Evolutionary conservation across 2,888 invertebrate genomes (phyloP), one percentile per base, ranked within the genome.

Genomic region (Aphodius sticticus): DNA sequence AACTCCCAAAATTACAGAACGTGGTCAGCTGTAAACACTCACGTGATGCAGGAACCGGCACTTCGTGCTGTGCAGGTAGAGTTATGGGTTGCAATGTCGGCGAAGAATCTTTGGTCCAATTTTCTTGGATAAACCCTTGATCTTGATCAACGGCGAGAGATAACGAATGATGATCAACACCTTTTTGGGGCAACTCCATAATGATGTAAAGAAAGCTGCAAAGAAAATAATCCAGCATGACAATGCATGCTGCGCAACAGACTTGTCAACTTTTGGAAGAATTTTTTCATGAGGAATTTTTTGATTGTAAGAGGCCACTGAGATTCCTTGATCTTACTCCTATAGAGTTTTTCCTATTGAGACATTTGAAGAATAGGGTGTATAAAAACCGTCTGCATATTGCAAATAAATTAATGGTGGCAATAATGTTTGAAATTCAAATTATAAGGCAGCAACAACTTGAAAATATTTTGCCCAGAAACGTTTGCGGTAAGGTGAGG

Each of bases 11-110:
- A n/a, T n/a, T n/a, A n/a, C n/a, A n/a, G 81, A 12, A 69, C 71
- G 6, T 83, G 82, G 81, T 53, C 76, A 26, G 74, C 79, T n/a
- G 82, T 80, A 76, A 84, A 83, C 77, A 80, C 77, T 36, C 81
- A 80, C 70, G 36, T 15, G 26, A 80, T 79, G 37, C 7, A 70
- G 69, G 72, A 82, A 75, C 35, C 80, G 0, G 69, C 77, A 15
- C 37, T 82, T 36, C 81, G 81, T 74, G 77, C 81, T 1, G 35
- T 72, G 35, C 81, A 82, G 78, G 37, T 78, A 76, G 81, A 79
- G 16, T 38, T 82, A 16, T 82, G 79, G 81, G 16, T 76, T 9
- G 78, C 81, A 69, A 74, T 79, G 69, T 82, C 72, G 78, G 38
- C 16, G 81, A 16, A n/a, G 80, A 14, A 77, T 80, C 35, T 77